These are phyloP conservation scores for Heliconius melpomene DNA, from an alignment of 1,140 invertebrate genomes.

Conservation along the genomic window DNA sequence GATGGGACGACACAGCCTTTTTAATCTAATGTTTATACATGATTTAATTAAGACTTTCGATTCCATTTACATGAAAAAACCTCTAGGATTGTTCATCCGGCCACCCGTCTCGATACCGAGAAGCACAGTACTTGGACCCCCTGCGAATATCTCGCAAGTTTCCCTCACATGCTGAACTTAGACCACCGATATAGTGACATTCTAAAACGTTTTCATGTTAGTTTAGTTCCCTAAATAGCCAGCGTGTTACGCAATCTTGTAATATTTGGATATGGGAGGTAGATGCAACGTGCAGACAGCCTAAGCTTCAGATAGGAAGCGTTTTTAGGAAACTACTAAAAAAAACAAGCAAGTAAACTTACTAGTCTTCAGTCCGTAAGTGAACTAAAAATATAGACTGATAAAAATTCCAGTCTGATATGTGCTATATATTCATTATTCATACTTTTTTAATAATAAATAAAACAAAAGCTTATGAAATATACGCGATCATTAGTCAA, in stretches of 20 bases:
- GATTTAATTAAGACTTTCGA: background rate
- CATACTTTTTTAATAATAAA: constrained; percentile 17
- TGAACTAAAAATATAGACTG: too few species aligned
- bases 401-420: background rate
- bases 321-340: too few species aligned
- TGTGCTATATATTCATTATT: background rate
- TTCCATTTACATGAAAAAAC: background rate
- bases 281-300: background rate
- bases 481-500: constrained; percentile 23
- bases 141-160: constrained; percentile 32
- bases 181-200: constrained; percentile 26
- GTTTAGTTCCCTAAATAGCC: background rate
- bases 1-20: too few species aligned
- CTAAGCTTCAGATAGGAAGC: background rate
- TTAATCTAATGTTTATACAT: background rate
- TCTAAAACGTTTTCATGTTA: constrained; percentile 13
- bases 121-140: constrained; percentile 15
- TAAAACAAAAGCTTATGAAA: background rate
- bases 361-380: too few species aligned
- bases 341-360: too few species aligned
- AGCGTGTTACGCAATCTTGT: background rate
- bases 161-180: constrained; percentile 18
- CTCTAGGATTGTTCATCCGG: background rate
- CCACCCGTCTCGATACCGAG: constrained; percentile 33
- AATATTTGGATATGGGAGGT: constrained; percentile 6